A percentile compares a stretch with the other conserved stretches of the same genome.
Evolutionary conservation across 2,797 vertebrate species (phyloP).

Genomic region (Syngnathus acus): DNA sequence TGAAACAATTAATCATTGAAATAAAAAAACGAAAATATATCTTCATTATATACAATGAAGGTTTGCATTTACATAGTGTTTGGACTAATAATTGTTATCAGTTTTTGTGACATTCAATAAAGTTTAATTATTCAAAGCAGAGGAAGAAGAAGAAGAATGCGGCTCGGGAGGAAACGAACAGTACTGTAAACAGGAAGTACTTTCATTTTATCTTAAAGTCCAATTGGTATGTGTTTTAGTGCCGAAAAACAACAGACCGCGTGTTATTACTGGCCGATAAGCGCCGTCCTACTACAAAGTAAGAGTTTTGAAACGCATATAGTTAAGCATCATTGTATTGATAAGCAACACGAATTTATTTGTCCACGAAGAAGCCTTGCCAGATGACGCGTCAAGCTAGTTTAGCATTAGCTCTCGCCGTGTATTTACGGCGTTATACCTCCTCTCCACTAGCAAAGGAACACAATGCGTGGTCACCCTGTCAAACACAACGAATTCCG

Average conservation of each 20-base stretch:
- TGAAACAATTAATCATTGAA: background rate
- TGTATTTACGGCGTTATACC: background rate
- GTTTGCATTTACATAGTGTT: background rate
- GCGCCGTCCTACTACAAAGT: background rate
- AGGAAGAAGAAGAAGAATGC: background rate
- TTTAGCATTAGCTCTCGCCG: constrained; percentile 21
- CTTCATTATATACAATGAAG: background rate
- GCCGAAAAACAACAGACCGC: constrained; percentile 13
- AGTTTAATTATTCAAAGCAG: background rate
- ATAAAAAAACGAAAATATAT: background rate
- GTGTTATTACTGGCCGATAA: background rate
- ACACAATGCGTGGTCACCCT: background rate
- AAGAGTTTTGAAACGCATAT: background rate
- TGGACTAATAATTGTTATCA: background rate
- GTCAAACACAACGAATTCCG: background rate
- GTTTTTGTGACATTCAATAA: background rate
- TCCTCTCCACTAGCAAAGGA: background rate
- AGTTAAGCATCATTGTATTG: background rate
- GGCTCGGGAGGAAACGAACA: constrained; percentile 7
- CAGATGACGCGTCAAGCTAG: constrained; percentile 17
- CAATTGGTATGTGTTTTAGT: constrained; percentile 6
- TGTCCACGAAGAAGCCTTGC: constrained; percentile 2
- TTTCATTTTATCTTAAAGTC: constrained; percentile 14
- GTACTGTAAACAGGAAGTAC: constrained; percentile 11
- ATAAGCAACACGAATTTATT: constrained; percentile 1